These are phyloP conservation scores for Idaea biselata DNA, from an alignment of 2,888 invertebrate species.

Conservation along the genomic window DNA sequence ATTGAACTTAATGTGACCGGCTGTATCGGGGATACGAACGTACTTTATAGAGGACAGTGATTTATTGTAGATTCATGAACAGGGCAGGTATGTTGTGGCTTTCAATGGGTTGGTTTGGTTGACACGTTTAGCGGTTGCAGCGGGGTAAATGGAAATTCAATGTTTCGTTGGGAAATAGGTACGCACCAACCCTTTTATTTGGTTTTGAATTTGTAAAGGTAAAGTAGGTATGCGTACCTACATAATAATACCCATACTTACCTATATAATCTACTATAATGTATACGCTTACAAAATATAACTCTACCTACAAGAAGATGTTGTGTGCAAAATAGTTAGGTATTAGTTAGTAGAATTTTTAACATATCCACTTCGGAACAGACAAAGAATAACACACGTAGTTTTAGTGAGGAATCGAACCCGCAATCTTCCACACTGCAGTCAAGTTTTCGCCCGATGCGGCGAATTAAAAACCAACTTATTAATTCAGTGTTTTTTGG, in stretches of 20 bases:
- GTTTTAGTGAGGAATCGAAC: no score
- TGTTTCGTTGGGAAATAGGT: background rate
- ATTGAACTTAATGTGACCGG: background rate
- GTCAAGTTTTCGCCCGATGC: no score
- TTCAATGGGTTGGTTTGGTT: background rate
- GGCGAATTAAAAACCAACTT: no score
- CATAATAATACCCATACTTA: no score
- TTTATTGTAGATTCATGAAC: background rate
- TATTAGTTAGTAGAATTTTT: no score
- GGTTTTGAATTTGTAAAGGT: background rate
- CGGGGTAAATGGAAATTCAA: background rate
- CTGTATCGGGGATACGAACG: background rate
- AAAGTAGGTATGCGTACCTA: background rate
- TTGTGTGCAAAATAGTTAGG: no score
- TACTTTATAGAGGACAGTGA: background rate
- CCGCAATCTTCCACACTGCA: no score
- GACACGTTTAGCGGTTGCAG: background rate
- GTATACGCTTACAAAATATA: no score
- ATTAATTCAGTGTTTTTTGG: no score
- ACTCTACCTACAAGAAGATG: no score
- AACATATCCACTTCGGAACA: no score
- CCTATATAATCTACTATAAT: background rate
- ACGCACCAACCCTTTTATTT: background rate
- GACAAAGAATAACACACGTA: no score
- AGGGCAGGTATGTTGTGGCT: background rate